Evolutionary conservation across 30 jellyfish, hydroid and myxozoan genomes (phyloP), one percentile per base, ranked within the genome.

Genomic region (Mastigias papua): DNA sequence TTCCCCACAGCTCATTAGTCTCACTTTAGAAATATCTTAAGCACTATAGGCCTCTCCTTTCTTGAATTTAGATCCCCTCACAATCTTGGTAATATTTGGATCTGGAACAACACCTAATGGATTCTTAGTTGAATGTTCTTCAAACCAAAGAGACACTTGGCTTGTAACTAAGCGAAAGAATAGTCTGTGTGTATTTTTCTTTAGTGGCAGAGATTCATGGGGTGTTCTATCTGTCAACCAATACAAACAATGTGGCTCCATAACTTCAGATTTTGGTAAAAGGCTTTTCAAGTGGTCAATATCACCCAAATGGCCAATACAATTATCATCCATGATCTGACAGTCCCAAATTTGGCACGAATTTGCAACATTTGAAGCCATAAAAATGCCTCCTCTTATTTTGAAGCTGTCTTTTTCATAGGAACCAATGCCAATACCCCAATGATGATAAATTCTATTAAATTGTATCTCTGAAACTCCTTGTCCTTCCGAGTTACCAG

Each of bases 201-300:
- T 42, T 62, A 90, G 54, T 20, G 92, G 95, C 37, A 90, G 61
- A 2, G 97, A 90, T 82, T 82, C 97, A 69, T 90, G 97, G 10
- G 97, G 97, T 33, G 97, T 90, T 17, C 97, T 84, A 68, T 90
- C 95, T 31, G 97, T 90, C 29, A 90, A 34, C 97, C 97, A 90
- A 61, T 90, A 90, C 8, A 90, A 9, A 29, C 48, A 54, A 37
- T 90, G 83, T 74, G 42, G 51, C 11, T 76, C 34, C 97, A 90
- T 76, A 9, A 37, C 26, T 66, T 82, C 87, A 68, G 82, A 51
- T 46, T 75, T 81, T 37, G 97, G 97, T 20, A 90, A 42, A 50
- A 80, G 78, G 2, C 79, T 77, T 73, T 88, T 73, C 6, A 90
- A 76, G 86, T 90, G 95, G 49, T 90, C 97, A 34, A 90, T 58